phyloP scores from a whole-genome alignment of 2,888 invertebrate genomes.

The Phoronis australis region DNA sequence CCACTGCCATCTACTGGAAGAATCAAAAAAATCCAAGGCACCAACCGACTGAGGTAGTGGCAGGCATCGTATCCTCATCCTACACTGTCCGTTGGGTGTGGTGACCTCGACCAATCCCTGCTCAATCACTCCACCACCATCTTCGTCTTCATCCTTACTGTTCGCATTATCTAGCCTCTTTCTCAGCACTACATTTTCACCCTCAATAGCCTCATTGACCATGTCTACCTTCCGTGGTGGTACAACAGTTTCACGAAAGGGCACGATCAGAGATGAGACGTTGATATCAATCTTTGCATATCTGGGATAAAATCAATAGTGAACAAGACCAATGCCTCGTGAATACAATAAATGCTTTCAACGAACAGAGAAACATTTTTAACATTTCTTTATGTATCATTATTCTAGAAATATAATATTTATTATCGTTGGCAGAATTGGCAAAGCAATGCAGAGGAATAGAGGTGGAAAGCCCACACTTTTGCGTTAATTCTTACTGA shows the following conservation, averaged over 20 bases:
- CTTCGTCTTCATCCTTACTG: constrained; percentile 29
- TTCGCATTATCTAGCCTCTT: constrained; percentile 2
- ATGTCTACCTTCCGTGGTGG: constrained; percentile 73
- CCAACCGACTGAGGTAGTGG: constrained; percentile 73
- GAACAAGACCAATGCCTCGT: too few species aligned
- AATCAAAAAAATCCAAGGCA: too few species aligned
- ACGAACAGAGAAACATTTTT: too few species aligned
- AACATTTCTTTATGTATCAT: too few species aligned
- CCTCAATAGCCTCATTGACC: constrained; percentile 74
- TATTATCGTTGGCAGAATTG: too few species aligned
- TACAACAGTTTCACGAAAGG: constrained; percentile 89
- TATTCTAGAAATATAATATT: too few species aligned
- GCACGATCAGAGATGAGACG: constrained; percentile 92
- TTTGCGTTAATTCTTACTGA: too few species aligned
- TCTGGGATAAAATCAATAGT: constrained; percentile 50
- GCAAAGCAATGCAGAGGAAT: too few species aligned
- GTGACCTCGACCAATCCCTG: constrained; percentile 52
- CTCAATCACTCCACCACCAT: constrained; percentile 27
- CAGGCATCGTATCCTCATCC: constrained; percentile 69
- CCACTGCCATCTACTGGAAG: too few species aligned
- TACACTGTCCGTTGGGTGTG: constrained; percentile 69
- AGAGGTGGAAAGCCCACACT: too few species aligned
- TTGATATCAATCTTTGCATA: constrained; percentile 71
- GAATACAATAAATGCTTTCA: too few species aligned
- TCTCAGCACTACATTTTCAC: constrained; percentile 52